phyloP scores from a whole-genome alignment of 1,140 invertebrate species.

The Papilio polytes region DNA sequence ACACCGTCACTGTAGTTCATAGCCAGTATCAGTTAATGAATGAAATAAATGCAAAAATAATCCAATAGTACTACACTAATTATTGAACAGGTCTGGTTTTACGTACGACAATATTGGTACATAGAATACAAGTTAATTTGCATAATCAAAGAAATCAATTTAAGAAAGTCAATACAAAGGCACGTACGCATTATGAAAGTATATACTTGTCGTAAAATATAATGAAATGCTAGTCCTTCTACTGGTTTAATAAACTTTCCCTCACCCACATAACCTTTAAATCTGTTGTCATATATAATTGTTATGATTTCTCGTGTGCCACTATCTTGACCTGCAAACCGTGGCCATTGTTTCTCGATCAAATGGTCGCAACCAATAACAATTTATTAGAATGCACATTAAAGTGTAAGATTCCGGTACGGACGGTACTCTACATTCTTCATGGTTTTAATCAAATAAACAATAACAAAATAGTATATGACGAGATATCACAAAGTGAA shows the following conservation, averaged over 20 bases:
- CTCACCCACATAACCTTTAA: constrained; percentile 67
- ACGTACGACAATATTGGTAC: neutral
- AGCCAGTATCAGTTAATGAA: too few species aligned
- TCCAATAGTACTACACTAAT: neutral
- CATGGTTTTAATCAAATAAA: neutral
- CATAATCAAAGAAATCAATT: constrained; percentile 16
- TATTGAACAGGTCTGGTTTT: neutral
- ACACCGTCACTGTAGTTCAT: too few species aligned
- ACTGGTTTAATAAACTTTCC: constrained; percentile 64
- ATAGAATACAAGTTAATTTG: constrained; percentile 6
- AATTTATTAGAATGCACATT: constrained; percentile 5
- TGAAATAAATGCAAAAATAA: too few species aligned
- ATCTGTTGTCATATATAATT: constrained; percentile 54
- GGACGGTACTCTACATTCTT: neutral
- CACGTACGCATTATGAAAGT: constrained; percentile 37
- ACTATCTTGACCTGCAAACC: constrained; percentile 57
- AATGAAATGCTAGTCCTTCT: constrained; percentile 57
- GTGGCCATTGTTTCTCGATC: constrained; percentile 54
- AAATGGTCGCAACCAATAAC: constrained; percentile 43
- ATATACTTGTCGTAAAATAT: constrained; percentile 38
- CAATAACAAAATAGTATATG: neutral
- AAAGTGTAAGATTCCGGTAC: neutral
- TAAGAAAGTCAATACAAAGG: constrained; percentile 44
- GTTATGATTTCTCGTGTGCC: constrained; percentile 61
- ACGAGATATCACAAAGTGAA: too few species aligned